phyloP scores from a whole-genome alignment of 2,888 invertebrate species.

The Sclerodermus sp. region DNA sequence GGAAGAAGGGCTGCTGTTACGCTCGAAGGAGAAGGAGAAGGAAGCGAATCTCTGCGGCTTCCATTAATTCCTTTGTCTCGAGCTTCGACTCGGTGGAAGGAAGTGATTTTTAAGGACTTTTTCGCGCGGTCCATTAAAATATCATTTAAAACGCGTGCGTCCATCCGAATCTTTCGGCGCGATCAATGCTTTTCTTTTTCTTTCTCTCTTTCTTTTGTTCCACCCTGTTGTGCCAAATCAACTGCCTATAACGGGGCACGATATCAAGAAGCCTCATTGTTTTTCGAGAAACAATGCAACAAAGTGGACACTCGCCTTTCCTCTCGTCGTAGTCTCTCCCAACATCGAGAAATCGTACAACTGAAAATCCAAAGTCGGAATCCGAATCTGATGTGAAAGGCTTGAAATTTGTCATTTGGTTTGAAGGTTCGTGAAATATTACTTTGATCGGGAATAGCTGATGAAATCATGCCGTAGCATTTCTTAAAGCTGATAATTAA shows the following conservation, averaged over 20 bases:
- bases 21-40: slow-evolving; percentile 25
- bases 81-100: slow-evolving; percentile 29
- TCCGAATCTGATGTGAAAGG: too few species aligned
- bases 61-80: slow-evolving; percentile 57
- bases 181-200: slow-evolving; percentile 19
- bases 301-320: too few species aligned
- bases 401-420: too few species aligned
- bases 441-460: too few species aligned
- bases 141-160: slow-evolving; percentile 44
- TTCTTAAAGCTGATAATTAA: too few species aligned
- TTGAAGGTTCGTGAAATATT: too few species aligned
- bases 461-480: too few species aligned
- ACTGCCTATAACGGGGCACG: slow-evolving; percentile 20
- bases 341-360: too few species aligned
- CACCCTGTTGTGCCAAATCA: slow-evolving; percentile 24
- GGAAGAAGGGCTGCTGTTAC: slow-evolving; percentile 36
- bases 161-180: too few species aligned
- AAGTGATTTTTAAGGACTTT: slow-evolving; percentile 46
- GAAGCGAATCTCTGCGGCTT: slow-evolving; percentile 45
- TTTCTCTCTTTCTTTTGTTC: not conserved
- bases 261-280: slow-evolving; percentile 33
- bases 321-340: too few species aligned
- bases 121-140: slow-evolving; percentile 51
- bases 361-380: too few species aligned
- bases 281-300: slow-evolving; percentile 22